Evolutionary conservation across 2,888 invertebrate species (phyloP).

Genomic region (Amphipoea lucens): DNA sequence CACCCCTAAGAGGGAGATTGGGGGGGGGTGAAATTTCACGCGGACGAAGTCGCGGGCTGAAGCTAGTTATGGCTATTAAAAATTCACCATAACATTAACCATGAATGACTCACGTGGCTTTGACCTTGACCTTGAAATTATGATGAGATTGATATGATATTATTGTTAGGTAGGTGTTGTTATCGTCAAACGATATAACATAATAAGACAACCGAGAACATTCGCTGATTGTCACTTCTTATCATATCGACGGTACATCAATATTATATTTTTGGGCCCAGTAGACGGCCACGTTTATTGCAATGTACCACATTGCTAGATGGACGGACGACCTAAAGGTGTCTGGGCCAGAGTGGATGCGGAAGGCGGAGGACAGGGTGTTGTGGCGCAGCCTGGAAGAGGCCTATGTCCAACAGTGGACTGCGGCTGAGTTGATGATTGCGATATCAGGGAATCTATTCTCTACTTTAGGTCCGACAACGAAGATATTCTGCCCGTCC

Average conservation of each 20-base stretch:
- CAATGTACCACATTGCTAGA: background rate
- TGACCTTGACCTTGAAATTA: constrained; percentile 16
- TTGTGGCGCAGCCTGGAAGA: too few species aligned
- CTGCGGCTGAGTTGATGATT: background rate
- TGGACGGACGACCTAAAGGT: too few species aligned
- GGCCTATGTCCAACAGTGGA: too few species aligned
- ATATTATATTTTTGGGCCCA: background rate
- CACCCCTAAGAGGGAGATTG: too few species aligned
- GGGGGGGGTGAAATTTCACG: too few species aligned
- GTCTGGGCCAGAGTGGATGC: too few species aligned
- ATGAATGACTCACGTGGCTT: constrained; percentile 20
- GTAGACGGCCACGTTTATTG: background rate
- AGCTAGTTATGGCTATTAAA: background rate
- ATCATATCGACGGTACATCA: too few species aligned
- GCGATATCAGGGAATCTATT: background rate
- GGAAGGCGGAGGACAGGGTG: too few species aligned
- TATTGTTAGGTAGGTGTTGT: background rate
- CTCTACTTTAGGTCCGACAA: background rate
- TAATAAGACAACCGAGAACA: constrained; percentile 11
- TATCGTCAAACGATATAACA: constrained; percentile 16
- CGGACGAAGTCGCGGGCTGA: too few species aligned
- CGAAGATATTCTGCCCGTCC: background rate
- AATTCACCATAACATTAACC: background rate
- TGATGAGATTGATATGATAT: constrained; percentile 17
- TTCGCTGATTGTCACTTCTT: background rate